These are phyloP conservation scores for Galendromus occidentalis DNA, from an alignment of 1,140 invertebrate genomes.

Conservation along the genomic window DNA sequence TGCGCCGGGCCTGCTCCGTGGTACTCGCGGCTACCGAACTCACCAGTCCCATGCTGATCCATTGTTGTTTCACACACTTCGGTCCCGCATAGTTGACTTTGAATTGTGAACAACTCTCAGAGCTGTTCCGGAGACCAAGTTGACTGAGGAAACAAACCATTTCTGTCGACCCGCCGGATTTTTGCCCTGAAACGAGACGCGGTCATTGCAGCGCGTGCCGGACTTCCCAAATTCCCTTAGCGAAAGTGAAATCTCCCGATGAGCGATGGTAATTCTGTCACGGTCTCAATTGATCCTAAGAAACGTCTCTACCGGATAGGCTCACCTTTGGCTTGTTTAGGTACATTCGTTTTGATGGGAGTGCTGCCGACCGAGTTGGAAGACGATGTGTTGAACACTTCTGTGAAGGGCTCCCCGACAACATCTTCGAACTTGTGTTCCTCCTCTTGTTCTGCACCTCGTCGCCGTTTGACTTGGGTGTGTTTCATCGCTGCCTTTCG, in stretches of 20 bases:
- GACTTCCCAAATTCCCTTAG: too few relatives aligned
- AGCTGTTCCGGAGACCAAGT: not conserved
- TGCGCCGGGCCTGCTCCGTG: too few relatives aligned
- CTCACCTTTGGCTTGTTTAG: constrained; percentile 9
- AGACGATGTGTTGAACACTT: constrained; percentile 4
- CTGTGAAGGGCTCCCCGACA: constrained; percentile 5
- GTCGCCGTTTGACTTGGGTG: not conserved
- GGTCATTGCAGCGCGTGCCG: too few relatives aligned
- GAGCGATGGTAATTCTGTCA: too few relatives aligned
- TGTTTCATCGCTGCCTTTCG: not conserved
- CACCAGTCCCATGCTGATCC: constrained; percentile 8
- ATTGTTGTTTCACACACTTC: constrained; percentile 1
- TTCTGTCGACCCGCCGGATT: not conserved
- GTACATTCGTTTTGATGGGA: constrained; percentile 7
- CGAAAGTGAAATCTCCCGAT: too few relatives aligned
- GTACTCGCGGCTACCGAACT: not conserved
- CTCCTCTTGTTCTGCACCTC: not conserved
- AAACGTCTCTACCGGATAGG: not conserved
- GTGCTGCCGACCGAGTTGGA: constrained; percentile 6
- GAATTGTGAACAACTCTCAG: constrained; percentile 1
- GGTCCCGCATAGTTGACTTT: not conserved
- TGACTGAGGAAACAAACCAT: not conserved
- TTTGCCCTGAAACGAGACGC: not conserved
- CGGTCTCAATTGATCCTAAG: too few relatives aligned
- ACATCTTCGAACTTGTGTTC: not conserved